Evolutionary conservation across 2,113 vertebrate species (phyloP).

Genomic region (Clarias gariepinus): DNA sequence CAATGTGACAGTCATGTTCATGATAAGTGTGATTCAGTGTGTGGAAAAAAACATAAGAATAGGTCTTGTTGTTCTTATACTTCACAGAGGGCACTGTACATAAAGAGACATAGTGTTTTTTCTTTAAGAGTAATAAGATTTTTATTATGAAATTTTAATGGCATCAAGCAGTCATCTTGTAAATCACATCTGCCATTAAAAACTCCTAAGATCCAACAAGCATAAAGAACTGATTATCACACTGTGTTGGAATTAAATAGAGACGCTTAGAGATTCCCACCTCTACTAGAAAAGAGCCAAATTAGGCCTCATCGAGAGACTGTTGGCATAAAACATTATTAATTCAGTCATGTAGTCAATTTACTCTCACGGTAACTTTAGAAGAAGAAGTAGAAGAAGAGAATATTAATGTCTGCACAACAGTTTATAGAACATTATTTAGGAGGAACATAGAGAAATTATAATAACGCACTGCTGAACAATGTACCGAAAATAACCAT

Average conservation of each 20-base stretch:
- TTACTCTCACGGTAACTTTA: constrained; percentile 15
- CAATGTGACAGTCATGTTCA: no score
- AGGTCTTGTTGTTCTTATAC: not conserved
- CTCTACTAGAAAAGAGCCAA: not conserved
- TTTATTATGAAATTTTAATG: not conserved
- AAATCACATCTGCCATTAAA: not conserved
- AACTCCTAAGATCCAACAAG: not conserved
- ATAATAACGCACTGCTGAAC: not conserved
- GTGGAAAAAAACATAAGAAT: not conserved
- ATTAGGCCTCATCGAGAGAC: constrained; percentile 20
- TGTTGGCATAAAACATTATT: constrained; percentile 38
- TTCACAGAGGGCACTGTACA: not conserved
- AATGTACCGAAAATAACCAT: not conserved
- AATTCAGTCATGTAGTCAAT: constrained; percentile 21
- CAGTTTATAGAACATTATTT: not conserved
- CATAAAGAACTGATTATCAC: not conserved
- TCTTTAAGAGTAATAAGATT: not conserved
- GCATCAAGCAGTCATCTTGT: not conserved
- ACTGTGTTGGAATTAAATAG: not conserved
- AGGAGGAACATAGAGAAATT: not conserved
- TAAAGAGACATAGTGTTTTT: not conserved
- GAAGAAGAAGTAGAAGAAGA: not conserved
- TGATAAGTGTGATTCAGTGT: not conserved
- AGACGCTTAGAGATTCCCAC: not conserved
- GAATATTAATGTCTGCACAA: not conserved